phyloP scores from a whole-genome alignment of 2,113 vertebrate genomes.

The Microcebus lehilahytsara region DNA sequence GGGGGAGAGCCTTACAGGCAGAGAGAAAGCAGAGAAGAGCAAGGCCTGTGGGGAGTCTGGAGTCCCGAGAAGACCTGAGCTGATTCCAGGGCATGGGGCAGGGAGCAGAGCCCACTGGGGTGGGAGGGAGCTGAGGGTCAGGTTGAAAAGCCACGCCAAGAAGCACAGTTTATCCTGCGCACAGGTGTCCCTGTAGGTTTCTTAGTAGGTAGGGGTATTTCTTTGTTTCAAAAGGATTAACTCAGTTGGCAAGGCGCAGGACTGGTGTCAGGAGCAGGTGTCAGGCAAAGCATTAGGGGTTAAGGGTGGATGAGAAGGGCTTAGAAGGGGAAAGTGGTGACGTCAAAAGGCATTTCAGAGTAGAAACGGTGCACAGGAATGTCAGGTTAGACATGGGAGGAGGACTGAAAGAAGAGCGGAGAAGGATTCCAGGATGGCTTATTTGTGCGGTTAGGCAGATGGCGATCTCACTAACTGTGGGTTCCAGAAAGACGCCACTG shows the following conservation, averaged over 20 bases:
- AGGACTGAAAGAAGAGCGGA: not conserved
- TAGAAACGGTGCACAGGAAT: not conserved
- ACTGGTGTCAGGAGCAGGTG: not conserved
- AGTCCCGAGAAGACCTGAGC: not conserved
- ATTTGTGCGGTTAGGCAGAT: not conserved
- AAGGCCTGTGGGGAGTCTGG: not conserved
- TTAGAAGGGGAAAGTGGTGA: not conserved
- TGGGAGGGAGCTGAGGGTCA: too few species aligned
- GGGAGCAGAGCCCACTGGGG: not conserved
- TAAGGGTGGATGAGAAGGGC: not conserved
- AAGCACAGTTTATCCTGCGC: not conserved
- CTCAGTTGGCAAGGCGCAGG: not conserved
- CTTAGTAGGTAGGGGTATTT: not conserved
- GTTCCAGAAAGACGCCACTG: not conserved
- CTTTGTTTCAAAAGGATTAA: not conserved
- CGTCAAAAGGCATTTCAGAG: slow-evolving; percentile 1
- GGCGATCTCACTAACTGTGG: not conserved
- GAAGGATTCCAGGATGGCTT: not conserved
- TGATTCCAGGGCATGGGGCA: not conserved
- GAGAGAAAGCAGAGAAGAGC: not conserved
- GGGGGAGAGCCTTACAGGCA: not conserved
- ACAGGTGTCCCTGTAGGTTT: not conserved
- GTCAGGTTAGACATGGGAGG: not conserved
- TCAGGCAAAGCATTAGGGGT: not conserved
- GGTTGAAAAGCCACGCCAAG: not conserved